These are phyloP conservation scores for Tylochromis polylepis DNA, from an alignment of 2,113 vertebrate species.

Conservation along the genomic window DNA sequence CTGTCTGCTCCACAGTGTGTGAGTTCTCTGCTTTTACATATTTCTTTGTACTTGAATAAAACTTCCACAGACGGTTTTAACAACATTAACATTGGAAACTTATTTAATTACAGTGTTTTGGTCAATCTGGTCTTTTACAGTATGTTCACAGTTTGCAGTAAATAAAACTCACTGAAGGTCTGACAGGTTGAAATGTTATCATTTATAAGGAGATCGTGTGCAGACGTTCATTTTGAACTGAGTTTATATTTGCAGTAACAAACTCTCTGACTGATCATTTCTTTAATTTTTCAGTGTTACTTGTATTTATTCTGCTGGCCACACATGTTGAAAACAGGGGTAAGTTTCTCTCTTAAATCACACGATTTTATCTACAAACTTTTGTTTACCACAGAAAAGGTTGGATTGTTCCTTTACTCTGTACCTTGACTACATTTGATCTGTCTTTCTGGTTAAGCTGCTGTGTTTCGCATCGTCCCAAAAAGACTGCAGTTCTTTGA, in stretches of 20 bases:
- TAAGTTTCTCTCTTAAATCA: not conserved
- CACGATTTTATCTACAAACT: no score
- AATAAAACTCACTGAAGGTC: no score
- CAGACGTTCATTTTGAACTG: accelerated
- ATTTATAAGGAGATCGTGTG: no score
- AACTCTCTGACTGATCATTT: not conserved
- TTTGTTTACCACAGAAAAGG: accelerated
- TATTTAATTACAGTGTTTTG: accelerated
- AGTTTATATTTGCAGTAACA: not conserved
- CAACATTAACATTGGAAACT: accelerated
- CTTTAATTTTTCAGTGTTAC: accelerated
- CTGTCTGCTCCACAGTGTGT: accelerated
- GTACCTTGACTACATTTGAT: accelerated
- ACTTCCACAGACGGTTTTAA: accelerated
- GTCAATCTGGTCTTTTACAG: accelerated
- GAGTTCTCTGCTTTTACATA: not conserved
- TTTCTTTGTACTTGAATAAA: accelerated
- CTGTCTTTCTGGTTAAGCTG: not conserved
- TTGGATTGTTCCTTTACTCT: accelerated
- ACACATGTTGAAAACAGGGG: not conserved
- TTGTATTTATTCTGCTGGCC: not conserved
- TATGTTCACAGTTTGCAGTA: no score
- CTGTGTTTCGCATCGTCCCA: accelerated
- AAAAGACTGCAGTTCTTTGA: not conserved
- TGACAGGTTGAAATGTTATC: no score